These are phyloP conservation scores for Malurus melanocephalus DNA, from an alignment of 2,113 vertebrate genomes.

Conservation along the genomic window DNA sequence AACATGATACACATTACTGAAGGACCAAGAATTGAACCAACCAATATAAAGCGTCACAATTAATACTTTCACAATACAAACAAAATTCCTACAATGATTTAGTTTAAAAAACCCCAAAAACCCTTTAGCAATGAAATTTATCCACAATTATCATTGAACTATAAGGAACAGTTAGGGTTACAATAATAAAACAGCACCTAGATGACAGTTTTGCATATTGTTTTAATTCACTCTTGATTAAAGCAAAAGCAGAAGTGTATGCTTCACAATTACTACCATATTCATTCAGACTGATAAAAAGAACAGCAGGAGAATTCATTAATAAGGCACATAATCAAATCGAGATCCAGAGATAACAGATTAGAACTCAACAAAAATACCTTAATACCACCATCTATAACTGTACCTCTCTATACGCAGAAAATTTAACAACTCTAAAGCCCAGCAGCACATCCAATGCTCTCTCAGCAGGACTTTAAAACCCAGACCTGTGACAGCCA, in stretches of 20 bases:
- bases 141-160: not conserved
- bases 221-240: not conserved
- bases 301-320: not conserved
- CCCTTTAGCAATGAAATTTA: not conserved
- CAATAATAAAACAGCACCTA: not conserved
- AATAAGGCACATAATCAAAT: not conserved
- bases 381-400: not conserved
- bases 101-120: not conserved
- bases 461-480: not conserved
- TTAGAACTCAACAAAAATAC: not conserved
- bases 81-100: not conserved
- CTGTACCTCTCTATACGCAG: not conserved
- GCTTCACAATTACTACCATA: not conserved
- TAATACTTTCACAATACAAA: not conserved
- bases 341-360: not conserved
- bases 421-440: not conserved
- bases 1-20: not conserved
- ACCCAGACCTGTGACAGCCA: not conserved
- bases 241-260: not conserved
- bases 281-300: not conserved
- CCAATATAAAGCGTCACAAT: not conserved
- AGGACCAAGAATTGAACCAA: not conserved
- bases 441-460: not conserved
- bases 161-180: not conserved
- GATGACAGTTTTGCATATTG: not conserved